phyloP scores from a whole-genome alignment of 1,140 invertebrate species.

The Drosophila pruinosa region DNA sequence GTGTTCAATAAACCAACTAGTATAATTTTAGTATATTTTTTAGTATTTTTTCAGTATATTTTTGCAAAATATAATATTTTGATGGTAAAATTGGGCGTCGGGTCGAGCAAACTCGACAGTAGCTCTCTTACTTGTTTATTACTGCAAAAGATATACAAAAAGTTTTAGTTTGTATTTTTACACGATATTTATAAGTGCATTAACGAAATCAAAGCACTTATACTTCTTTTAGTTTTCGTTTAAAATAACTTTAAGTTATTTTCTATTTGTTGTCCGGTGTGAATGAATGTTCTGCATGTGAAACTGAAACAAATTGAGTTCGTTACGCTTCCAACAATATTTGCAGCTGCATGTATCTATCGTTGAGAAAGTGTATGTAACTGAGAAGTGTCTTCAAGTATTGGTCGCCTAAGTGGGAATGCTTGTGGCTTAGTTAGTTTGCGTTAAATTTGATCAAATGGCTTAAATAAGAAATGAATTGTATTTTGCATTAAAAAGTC shows the following conservation, averaged over 20 bases:
- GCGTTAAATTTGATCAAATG: slow-evolving; percentile 11
- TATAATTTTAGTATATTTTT: too few species aligned
- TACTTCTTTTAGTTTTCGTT: slow-evolving; percentile 27
- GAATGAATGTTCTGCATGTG: slow-evolving; percentile 5
- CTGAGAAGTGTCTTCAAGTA: slow-evolving; percentile 14
- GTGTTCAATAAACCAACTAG: too few species aligned
- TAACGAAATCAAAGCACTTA: too few species aligned
- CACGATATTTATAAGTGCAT: too few species aligned
- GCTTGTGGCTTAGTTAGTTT: slow-evolving; percentile 65
- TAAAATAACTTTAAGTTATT: slow-evolving; percentile 65
- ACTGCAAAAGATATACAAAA: too few species aligned
- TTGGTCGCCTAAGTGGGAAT: slow-evolving; percentile 60
- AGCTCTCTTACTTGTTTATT: too few species aligned
- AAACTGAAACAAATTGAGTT: slow-evolving; percentile 63
- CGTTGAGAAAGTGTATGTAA: not conserved
- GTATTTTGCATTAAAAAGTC: slow-evolving; percentile 4
- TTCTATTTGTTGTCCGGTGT: not conserved
- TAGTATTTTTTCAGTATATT: too few species aligned
- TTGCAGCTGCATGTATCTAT: slow-evolving; percentile 36
- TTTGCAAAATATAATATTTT: too few species aligned
- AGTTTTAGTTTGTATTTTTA: too few species aligned
- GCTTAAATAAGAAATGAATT: slow-evolving; percentile 12
- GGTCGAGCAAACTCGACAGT: too few species aligned
- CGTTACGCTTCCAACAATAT: slow-evolving; percentile 45
- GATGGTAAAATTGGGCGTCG: too few species aligned